Base-by-base conservation (phyloP, 2,113 vertebrate species). In the Thamnophis sirtalis region DNA sequence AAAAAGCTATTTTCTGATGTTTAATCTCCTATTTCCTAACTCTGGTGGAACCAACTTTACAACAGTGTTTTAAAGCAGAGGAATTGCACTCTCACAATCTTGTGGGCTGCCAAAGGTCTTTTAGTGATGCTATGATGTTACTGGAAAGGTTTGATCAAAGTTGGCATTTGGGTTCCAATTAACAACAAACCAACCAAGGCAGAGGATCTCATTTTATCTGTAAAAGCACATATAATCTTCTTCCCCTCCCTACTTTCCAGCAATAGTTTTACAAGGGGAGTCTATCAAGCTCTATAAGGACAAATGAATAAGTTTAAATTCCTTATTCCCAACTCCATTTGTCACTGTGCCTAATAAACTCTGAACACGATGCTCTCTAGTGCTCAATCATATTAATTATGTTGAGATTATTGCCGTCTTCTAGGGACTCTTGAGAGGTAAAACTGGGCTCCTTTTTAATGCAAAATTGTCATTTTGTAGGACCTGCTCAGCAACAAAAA, bases 391-490 rank as follows among this genome's bases (percentile, higher is more conserved):
- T 54, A 58, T 89, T 89, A 92, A 54, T 56, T 88, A 73, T 56
- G 13, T 89, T 6, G 19, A 84, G 58, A 89, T 88, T 84, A 89
- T 19, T 50, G 15, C 22, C 9, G 17, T 51, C 43, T 56, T 28
- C 87, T 50, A 84, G 54, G 3, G 43, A 89, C 28, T 21, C 53
- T 73, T 50, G 49, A 58, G 54, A 28, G 87, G 53, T 80, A 50
- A 68, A 84, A 89, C 56, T 58, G 33, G n/a, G 21, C 38, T 58
- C 21, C 49, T 7, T 89, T 88, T 48, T 5, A 84, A 92, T 56
- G 68, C 43, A 56, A 56, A 55, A 28, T 58, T 92, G 84, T 84
- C 63, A 56, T 89, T 89, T 54, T 92, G 87, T 89, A 92, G 43
- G 87, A 43, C 87, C 53, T 89, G 91, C 17, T 84, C 91, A 89